Conservation (phyloP, 2,113 vertebrate species). For the Halcyon malimbica region DNA sequence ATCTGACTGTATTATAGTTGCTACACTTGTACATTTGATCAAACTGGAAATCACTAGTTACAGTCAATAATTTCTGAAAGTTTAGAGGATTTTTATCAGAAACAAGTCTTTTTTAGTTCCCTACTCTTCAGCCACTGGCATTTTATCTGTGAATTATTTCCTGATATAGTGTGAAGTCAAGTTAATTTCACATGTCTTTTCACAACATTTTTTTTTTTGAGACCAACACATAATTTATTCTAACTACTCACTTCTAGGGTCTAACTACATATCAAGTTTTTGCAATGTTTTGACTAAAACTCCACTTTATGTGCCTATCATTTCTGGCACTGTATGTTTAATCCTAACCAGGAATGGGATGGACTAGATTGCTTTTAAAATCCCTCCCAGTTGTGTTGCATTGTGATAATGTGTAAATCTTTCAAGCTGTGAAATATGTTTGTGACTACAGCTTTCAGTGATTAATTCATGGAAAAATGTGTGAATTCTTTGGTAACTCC, state of each 20-base stretch:
- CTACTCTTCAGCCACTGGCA: not conserved
- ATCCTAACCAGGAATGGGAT: not conserved
- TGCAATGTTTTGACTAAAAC: not conserved
- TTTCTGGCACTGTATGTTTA: not conserved
- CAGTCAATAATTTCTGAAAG: not conserved
- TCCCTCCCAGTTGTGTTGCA: not conserved
- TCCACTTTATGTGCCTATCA: fast-evolving
- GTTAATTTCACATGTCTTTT: not conserved
- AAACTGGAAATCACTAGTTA: not conserved
- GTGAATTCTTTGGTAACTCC: not conserved
- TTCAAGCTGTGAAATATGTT: not conserved
- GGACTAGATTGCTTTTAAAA: not conserved
- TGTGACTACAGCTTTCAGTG: not conserved
- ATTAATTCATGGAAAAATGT: not conserved
- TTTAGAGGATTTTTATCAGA: not conserved
- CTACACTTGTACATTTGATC: not conserved
- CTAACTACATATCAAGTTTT: not conserved
- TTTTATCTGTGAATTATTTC: not conserved
- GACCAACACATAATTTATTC: not conserved
- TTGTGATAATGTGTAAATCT: not conserved
- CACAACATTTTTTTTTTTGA: not conserved
- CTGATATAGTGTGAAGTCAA: not conserved
- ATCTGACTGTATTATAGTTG: not conserved
- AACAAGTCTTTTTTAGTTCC: not conserved
- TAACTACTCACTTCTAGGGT: not conserved